Evolutionary conservation across 2,797 vertebrate genomes (phyloP), one percentile per base, ranked within the genome.

Genomic region (Lemur catta): DNA sequence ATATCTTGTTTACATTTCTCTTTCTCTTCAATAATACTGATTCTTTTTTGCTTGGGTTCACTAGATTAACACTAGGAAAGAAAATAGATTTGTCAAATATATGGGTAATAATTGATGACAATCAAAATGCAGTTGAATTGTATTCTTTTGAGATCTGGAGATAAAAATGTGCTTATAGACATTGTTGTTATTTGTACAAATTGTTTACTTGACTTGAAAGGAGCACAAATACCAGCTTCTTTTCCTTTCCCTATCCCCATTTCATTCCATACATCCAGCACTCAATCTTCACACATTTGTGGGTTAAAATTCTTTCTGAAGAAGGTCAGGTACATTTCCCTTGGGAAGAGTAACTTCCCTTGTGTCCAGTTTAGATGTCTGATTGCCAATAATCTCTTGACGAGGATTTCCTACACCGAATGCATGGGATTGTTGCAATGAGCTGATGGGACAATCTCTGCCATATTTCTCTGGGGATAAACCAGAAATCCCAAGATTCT

Each of bases 51-150:
- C 85, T 95, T 88, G 97, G 8, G 84, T 76, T 26, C 87, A 90
- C n/a, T 97, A 59, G 92, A 97, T 97, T 97, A 72, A n/a, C 59
- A 90, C 74, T 89, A 97, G 80, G 7, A 92, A 50, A 97, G 79
- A 93, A 98, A 98, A 97, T 75, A 94, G 93, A 92, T 85, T 97
- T 98, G 94, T 97, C 95, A 96, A 90, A 93, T 89, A 95, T 59
- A 88, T 97, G 74, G 79, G 93, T 94, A 98, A 97, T 97, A 98
- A 98, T 43, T 96, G 97, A 95, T 98, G 93, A 95, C 61, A 98
- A 91, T 97, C 94, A 97, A 97, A 97, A 92, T 90, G 88, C 96
- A 98, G 97, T 85, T 97, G 93, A 98, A 97, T 98, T 97, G 75
- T 46, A 35, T 46, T 82, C 38, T 93, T 46, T 63, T 41, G 48